These are phyloP conservation scores for Esox niger DNA, from an alignment of 2,113 vertebrate species.

Conservation along the genomic window DNA sequence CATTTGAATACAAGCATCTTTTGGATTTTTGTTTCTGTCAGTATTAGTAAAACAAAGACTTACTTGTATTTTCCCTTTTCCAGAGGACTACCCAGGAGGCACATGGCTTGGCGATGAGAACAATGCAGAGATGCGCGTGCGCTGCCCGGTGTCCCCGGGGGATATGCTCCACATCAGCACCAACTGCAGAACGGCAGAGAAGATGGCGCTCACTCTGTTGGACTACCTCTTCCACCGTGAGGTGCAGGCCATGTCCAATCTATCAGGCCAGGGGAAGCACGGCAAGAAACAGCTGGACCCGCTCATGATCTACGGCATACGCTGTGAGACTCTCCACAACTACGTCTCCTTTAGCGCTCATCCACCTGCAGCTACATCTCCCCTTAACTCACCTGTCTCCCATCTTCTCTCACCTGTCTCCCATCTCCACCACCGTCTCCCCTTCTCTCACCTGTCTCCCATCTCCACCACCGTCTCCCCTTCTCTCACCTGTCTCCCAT, in stretches of 20 bases:
- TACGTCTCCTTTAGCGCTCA: no score
- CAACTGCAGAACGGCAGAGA: conserved; percentile 95
- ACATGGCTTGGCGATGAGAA: conserved; percentile 96
- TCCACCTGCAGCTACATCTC: no score
- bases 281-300: conserved; percentile 98
- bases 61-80: conserved; percentile 23
- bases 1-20: no score
- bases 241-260: conserved; percentile 96
- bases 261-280: conserved; percentile 94
- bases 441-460: no score
- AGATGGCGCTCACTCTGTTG: conserved; percentile 93
- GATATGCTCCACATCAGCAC: conserved; percentile 97
- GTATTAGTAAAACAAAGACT: no score
- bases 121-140: conserved; percentile 92
- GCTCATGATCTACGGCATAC: conserved; percentile 96
- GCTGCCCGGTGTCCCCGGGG: conserved; percentile 87
- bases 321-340: conserved; percentile 81
- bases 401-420: not conserved
- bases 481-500: not conserved
- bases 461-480: not conserved
- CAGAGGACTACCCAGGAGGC: conserved; percentile 91
- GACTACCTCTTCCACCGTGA: conserved; percentile 98
- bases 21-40: no score
- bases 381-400: no score
- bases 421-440: no score